Percentiles rank a stretch among this genome's conserved stretches.
Conservation (phyloP, 2,113 vertebrate genomes). For the Mastomys coucha region DNA sequence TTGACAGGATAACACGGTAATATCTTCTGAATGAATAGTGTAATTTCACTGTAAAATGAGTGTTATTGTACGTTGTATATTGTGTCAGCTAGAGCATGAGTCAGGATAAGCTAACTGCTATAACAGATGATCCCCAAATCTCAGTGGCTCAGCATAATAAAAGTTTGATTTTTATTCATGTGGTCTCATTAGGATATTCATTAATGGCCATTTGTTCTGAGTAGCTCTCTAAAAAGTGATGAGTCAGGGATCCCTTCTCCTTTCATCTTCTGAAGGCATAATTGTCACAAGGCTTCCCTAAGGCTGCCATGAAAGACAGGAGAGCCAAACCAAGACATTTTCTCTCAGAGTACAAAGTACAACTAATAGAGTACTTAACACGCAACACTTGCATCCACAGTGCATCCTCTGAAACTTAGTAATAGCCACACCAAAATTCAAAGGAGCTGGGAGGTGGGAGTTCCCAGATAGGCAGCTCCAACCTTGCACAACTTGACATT, state of each 20-base stretch:
- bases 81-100: neutral
- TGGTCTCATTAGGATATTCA: conserved; percentile 31
- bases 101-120: neutral
- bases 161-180: conserved; percentile 5
- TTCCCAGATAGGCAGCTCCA: neutral
- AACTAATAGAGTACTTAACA: neutral
- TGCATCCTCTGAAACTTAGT: conserved; percentile 12
- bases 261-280: neutral
- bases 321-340: neutral
- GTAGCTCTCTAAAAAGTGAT: neutral
- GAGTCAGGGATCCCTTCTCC: neutral
- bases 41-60: neutral
- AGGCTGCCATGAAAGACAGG: neutral
- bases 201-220: neutral
- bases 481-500: neutral
- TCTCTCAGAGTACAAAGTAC: neutral
- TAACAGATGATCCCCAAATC: conserved; percentile 33
- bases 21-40: neutral
- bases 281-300: neutral
- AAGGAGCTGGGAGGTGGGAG: neutral
- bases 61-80: neutral
- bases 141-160: conserved; percentile 30
- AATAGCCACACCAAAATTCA: conserved; percentile 30
- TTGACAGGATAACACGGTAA: neutral
- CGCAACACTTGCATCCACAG: neutral